Conservation (phyloP, 2,797 vertebrate genomes). For the Macropus fuliginosus region DNA sequence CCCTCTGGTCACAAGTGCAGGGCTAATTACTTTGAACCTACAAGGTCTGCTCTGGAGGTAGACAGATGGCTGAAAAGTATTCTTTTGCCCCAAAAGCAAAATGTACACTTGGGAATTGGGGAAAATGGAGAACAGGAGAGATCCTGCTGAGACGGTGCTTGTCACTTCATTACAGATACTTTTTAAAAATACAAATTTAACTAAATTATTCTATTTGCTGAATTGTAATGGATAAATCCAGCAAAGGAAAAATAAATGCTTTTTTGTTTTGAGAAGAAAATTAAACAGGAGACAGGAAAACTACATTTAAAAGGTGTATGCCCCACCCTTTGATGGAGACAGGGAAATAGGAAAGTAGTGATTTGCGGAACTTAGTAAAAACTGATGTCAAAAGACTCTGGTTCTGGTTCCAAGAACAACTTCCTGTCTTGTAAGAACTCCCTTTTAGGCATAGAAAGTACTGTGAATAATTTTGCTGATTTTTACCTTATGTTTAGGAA, state of each 20-base stretch:
- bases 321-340: slow-evolving; percentile 33
- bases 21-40: background rate
- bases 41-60: background rate
- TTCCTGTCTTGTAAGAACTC: slow-evolving; percentile 79
- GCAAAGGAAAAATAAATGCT: background rate
- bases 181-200: background rate
- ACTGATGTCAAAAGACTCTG: slow-evolving; percentile 70
- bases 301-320: slow-evolving; percentile 16
- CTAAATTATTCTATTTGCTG: background rate
- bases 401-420: slow-evolving; percentile 80
- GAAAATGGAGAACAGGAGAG: background rate
- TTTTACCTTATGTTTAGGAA: slow-evolving; percentile 70
- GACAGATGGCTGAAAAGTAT: background rate
- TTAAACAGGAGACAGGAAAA: background rate
- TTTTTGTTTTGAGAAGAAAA: background rate
- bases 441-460: slow-evolving; percentile 75
- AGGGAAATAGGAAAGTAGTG: slow-evolving; percentile 68
- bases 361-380: slow-evolving; percentile 72
- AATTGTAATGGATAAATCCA: background rate
- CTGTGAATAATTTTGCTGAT: slow-evolving; percentile 77
- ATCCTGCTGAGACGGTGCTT: background rate
- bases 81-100: background rate
- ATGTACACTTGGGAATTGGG: background rate
- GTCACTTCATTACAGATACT: background rate
- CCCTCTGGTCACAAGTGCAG: background rate